Conservation (phyloP, 1,140 invertebrate genomes). For the Oncopodura yosiiana region DNA sequence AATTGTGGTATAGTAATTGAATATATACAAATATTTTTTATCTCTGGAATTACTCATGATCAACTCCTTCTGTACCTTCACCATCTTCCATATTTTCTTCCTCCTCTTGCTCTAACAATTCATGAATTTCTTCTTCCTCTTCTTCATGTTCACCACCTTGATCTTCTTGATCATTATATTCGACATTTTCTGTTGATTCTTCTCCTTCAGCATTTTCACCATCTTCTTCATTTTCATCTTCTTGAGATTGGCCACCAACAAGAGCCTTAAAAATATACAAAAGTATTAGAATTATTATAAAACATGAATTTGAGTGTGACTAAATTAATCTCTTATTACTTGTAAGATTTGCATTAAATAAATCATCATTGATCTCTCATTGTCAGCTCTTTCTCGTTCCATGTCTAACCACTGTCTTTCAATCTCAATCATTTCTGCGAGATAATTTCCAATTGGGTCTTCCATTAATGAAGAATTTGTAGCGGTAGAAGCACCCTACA, state of each 20-base stretch:
- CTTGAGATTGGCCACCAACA: conserved; percentile 25
- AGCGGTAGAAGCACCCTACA: neutral
- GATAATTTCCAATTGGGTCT: conserved; percentile 29
- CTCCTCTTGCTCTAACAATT: conserved; percentile 2
- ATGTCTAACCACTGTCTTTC: conserved; percentile 33
- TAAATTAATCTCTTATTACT: too few species aligned
- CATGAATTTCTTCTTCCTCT: conserved; percentile 6
- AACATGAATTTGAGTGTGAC: too few species aligned
- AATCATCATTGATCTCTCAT: conserved; percentile 33
- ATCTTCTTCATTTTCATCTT: conserved; percentile 16
- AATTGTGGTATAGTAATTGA: too few species aligned
- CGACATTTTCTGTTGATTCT: conserved; percentile 2
- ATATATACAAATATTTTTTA: too few species aligned
- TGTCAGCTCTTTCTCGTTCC: conserved; percentile 34
- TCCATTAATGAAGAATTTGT: conserved; percentile 25
- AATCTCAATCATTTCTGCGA: conserved; percentile 34
- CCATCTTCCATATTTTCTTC: conserved; percentile 7
- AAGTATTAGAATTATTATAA: too few species aligned
- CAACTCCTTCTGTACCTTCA: neutral
- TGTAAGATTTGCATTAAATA: conserved; percentile 35
- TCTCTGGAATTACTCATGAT: neutral
- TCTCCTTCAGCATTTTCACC: neutral
- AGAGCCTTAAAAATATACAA: too few species aligned
- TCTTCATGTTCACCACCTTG: conserved; percentile 12
- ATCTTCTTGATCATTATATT: conserved; percentile 7